Percentiles rank a stretch among this genome's conserved stretches.
phyloP scores from a whole-genome alignment of 2,797 vertebrate genomes.

The Arnoldichthys spilopterus region DNA sequence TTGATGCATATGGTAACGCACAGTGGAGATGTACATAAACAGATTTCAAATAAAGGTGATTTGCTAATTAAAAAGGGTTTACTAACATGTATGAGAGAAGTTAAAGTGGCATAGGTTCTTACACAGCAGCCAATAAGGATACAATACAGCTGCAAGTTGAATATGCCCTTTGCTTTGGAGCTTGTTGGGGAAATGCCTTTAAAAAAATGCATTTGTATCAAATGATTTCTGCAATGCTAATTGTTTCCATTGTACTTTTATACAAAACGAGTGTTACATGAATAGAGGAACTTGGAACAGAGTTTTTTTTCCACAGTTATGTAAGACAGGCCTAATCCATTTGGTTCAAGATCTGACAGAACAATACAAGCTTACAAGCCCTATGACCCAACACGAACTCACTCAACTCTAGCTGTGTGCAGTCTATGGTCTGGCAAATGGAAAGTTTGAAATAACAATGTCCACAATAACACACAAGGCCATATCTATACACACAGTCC shows the following conservation, averaged over 20 bases:
- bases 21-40: background rate
- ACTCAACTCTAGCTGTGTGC: background rate
- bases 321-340: constrained; percentile 14
- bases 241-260: constrained; percentile 1
- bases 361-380: constrained; percentile 2
- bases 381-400: background rate
- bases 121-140: background rate
- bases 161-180: no score
- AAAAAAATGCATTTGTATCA: constrained; percentile 14
- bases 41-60: background rate
- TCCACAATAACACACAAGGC: background rate
- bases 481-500: background rate
- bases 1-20: background rate
- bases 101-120: background rate
- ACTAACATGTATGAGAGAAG: background rate
- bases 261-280: background rate
- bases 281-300: background rate
- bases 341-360: background rate
- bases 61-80: background rate
- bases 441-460: background rate
- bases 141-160: background rate
- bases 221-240: background rate
- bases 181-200: background rate
- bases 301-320: constrained; percentile 4
- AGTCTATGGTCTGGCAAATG: background rate